A percentile compares a stretch with the other conserved stretches of the same genome.
Conservation (phyloP, 1,140 invertebrate genomes). For the Calliphora vicina region DNA sequence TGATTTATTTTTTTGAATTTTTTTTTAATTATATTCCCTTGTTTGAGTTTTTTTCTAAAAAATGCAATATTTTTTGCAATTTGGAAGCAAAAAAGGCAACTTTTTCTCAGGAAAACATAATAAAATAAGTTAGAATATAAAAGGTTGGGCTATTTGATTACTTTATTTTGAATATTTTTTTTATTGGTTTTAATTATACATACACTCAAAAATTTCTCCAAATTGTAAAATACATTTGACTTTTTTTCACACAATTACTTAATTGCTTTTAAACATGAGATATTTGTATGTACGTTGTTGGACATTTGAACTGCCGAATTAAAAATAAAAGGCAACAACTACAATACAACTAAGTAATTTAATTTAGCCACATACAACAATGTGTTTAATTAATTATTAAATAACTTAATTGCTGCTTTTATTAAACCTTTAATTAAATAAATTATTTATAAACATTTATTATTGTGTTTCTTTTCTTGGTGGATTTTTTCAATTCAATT, state of each 20-base stretch:
- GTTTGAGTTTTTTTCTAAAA: no score
- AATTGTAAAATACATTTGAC: not conserved
- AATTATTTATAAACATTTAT: not conserved
- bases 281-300: not conserved
- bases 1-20: no score
- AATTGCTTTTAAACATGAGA: not conserved
- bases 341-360: not conserved
- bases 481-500: not conserved
- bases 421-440: constrained; percentile 31
- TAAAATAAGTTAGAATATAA: no score
- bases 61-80: no score
- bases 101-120: no score
- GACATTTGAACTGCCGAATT: not conserved
- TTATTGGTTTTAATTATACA: no score
- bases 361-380: not conserved
- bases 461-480: not conserved
- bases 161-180: no score
- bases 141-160: no score
- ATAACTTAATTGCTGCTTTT: constrained; percentile 27
- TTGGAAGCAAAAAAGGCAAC: no score
- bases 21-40: no score
- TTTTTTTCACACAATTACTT: not conserved
- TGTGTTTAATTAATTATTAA: constrained; percentile 31
- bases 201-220: not conserved
- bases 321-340: not conserved